These are phyloP conservation scores for Galago senegalensis DNA, from an alignment of 2,797 vertebrate species.

Conservation along the genomic window DNA sequence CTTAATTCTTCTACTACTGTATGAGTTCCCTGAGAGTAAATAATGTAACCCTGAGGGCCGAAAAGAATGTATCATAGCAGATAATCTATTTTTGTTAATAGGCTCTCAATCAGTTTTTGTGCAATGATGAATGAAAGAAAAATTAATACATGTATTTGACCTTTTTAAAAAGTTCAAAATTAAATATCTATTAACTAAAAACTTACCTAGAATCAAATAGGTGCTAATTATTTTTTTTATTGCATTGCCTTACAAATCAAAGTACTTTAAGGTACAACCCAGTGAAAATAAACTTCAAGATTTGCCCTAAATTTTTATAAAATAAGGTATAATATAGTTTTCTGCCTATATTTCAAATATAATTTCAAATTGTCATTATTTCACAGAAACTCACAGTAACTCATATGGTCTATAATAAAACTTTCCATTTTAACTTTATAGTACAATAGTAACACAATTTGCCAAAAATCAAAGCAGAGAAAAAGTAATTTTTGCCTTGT, in stretches of 20 bases:
- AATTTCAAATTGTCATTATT: not conserved
- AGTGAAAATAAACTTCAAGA: slow-evolving; percentile 44
- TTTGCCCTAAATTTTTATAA: slow-evolving; percentile 46
- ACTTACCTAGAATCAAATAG: slow-evolving; percentile 12
- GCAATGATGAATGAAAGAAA: slow-evolving; percentile 36
- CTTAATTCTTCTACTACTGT: slow-evolving; percentile 39
- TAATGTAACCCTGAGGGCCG: not conserved
- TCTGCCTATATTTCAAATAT: slow-evolving; percentile 36
- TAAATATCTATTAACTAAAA: slow-evolving; percentile 51
- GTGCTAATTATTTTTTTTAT: slow-evolving; percentile 17
- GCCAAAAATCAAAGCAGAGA: slow-evolving; percentile 54
- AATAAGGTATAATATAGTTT: slow-evolving; percentile 42
- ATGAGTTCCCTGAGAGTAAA: not conserved
- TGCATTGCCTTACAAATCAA: slow-evolving; percentile 6
- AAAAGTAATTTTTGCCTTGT: not conserved
- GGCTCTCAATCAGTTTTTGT: slow-evolving; percentile 16
- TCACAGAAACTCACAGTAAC: slow-evolving; percentile 25
- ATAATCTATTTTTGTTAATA: slow-evolving; percentile 56
- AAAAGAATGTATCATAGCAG: slow-evolving; percentile 11
- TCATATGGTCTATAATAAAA: not conserved
- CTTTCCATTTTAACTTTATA: slow-evolving; percentile 33
- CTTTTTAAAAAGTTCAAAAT: slow-evolving; percentile 42
- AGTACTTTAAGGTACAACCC: not conserved
- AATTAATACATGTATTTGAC: not conserved
- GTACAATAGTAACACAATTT: not conserved